Evolutionary conservation across 2,888 invertebrate genomes (phyloP), one percentile per base, ranked within the genome.

Genomic region (Hylaea fasciaria): DNA sequence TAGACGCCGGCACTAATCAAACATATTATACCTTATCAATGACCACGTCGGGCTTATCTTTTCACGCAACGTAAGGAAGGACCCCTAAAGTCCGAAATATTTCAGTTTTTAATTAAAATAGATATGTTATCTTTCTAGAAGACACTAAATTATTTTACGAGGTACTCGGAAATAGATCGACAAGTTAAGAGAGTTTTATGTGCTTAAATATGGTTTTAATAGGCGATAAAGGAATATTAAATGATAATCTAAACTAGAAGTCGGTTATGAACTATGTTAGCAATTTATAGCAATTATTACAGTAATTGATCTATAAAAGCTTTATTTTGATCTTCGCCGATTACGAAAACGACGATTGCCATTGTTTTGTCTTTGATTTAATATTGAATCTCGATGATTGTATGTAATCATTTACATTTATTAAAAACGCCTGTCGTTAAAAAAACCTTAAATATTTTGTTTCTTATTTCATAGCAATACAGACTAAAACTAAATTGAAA

Each of bases 71-170:
- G 32, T 4, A 32, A 7, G 32, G 32, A 32, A 7, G 32, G 32
- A 32, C 10, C 32, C 32, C 32, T 32, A 32, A 32, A 1, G 10
- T 9, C 32, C 32, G 52, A 56, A 17, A 54, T 57, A 51, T 63
- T 62, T 60, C 60, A 49, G 52, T 46, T 64, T 57, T 41, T 58
- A 56, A 64, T 65, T 59, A 65, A 65, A 60, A 57, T 57, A 52
- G 61, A 62, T 55, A 37, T 16, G 56, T 63, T 63, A 62, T 57
- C 57, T 54, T 49, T 44, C 22, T 62, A 50, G 51, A 57, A 50
- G 47, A 41, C 54, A 52, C 22, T 63, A 54, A 62, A 63, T 55
- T 50, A 46, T 59, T 62, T 62, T 62, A 62, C 48, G 61, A 57
- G 52, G 52, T 44, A 52, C 11, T 54, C 47, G n/a, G 46, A 57